Conservation (phyloP, 30 jellyfish, hydroid and myxozoan genomes). For the Hydractinia echinata region DNA sequence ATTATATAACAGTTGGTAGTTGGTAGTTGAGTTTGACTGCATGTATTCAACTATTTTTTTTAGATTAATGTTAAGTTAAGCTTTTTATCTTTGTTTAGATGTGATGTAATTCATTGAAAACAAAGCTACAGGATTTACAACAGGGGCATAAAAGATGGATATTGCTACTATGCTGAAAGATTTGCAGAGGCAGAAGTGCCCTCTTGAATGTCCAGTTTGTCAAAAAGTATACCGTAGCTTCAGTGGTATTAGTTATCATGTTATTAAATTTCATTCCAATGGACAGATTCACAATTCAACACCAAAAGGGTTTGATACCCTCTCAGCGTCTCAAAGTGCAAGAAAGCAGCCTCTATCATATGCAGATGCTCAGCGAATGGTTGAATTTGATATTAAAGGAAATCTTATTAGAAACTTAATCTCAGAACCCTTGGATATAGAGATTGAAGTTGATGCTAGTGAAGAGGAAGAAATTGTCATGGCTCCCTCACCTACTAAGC, state of each 20-base stretch:
- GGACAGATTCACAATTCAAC: slow-evolving; percentile 39
- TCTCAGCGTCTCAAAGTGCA: slow-evolving; percentile 34
- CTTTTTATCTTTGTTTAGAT: too few species aligned
- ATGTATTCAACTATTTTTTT: too few species aligned
- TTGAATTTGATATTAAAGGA: slow-evolving; percentile 90
- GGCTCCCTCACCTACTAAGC: slow-evolving; percentile 24
- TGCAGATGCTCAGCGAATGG: slow-evolving; percentile 97
- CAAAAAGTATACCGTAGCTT: slow-evolving; percentile 71
- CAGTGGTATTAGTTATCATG: slow-evolving; percentile 91
- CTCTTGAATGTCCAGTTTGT: slow-evolving; percentile 93
- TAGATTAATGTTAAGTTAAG: too few species aligned
- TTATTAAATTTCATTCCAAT: slow-evolving; percentile 69
- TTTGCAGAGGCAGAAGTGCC: slow-evolving; percentile 64
- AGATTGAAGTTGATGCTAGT: slow-evolving; percentile 38
- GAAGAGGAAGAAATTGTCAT: slow-evolving; percentile 29
- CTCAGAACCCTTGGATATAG: slow-evolving; percentile 60
- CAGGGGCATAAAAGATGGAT: slow-evolving; percentile 11
- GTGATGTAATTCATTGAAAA: too few species aligned
- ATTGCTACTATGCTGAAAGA: slow-evolving; percentile 30
- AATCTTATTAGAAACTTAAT: slow-evolving; percentile 60
- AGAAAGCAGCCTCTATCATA: slow-evolving; percentile 88
- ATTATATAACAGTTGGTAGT: too few species aligned
- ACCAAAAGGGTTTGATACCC: background rate
- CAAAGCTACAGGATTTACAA: background rate
- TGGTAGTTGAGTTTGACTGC: too few species aligned